Evolutionary conservation across 2,888 invertebrate species (phyloP).

Genomic region (Drosophila testacea): DNA sequence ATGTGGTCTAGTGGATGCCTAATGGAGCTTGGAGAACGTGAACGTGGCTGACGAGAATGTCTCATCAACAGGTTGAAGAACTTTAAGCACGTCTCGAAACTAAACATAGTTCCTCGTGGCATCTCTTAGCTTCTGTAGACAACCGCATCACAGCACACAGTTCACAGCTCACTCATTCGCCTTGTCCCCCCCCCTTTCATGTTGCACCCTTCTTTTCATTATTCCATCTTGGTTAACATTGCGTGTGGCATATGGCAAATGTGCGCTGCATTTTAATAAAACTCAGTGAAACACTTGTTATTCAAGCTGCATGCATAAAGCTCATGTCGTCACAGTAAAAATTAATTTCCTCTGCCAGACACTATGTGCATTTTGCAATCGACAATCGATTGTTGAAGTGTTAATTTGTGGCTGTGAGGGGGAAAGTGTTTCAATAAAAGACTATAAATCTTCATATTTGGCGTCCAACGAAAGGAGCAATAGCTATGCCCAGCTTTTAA

Average conservation of each 20-base stretch:
- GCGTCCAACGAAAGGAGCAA: too few relatives aligned
- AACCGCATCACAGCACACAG: constrained; percentile 13
- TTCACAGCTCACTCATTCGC: constrained; percentile 39
- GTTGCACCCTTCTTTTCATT: neutral
- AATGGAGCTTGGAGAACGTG: constrained; percentile 48
- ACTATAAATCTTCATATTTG: neutral
- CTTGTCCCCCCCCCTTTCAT: constrained; percentile 1
- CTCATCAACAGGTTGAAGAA: constrained; percentile 67
- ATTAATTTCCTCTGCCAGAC: constrained; percentile 43
- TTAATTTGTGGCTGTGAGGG: constrained; percentile 7
- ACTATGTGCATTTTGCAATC: constrained; percentile 30
- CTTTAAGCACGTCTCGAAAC: constrained; percentile 41
- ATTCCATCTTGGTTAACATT: constrained; percentile 44
- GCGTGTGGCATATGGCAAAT: constrained; percentile 66
- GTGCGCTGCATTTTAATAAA: constrained; percentile 75
- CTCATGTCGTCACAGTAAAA: constrained; percentile 16
- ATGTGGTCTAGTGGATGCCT: constrained; percentile 33
- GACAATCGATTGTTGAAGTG: constrained; percentile 33
- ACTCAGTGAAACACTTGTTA: constrained; percentile 45
- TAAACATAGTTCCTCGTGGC: constrained; percentile 12
- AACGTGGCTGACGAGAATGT: neutral
- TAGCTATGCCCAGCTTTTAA: too few relatives aligned
- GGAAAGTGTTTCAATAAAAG: neutral
- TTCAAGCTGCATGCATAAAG: constrained; percentile 12
- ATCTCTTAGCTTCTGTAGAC: constrained; percentile 5